Evolutionary conservation across 1,140 invertebrate genomes (phyloP).

Genomic region (Elymnias hypermnestra): DNA sequence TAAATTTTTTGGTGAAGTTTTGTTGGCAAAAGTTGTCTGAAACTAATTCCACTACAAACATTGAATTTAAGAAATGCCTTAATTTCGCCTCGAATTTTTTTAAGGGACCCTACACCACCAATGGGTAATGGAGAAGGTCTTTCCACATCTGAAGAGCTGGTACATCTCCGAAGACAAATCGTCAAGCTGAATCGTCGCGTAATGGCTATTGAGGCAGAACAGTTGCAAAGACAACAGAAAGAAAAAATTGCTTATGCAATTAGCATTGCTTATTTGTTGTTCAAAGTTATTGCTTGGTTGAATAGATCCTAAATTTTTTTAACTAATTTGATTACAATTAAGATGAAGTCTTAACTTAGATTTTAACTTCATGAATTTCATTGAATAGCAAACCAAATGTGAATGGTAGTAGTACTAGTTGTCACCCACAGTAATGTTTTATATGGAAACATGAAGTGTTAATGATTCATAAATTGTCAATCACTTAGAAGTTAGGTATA

Average conservation of each 20-base stretch:
- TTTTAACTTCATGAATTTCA: conserved; percentile 52
- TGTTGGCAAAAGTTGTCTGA: too few relatives aligned
- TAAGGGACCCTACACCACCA: conserved; percentile 81
- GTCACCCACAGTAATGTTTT: conserved; percentile 7
- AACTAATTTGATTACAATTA: conserved; percentile 36
- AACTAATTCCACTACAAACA: too few relatives aligned
- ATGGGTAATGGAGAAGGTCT: conserved; percentile 80
- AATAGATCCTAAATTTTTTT: conserved; percentile 78
- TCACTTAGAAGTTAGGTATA: conserved; percentile 37
- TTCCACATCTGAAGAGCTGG: conserved; percentile 85
- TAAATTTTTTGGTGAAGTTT: too few relatives aligned
- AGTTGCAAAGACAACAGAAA: conserved; percentile 85
- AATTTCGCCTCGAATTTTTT: too few relatives aligned
- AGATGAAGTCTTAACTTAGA: conserved; percentile 55
- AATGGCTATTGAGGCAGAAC: conserved; percentile 89
- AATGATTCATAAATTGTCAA: conserved; percentile 16
- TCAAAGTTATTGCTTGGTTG: conserved; percentile 91
- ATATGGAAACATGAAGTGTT: conserved; percentile 30
- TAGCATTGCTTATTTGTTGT: conserved; percentile 88
- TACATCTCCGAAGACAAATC: conserved; percentile 88
- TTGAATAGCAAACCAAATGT: conserved; percentile 16
- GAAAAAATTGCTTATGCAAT: conserved; percentile 89
- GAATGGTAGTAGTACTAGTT: conserved; percentile 23
- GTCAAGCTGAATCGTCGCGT: conserved; percentile 90
- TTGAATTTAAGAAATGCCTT: too few relatives aligned